Conservation (phyloP, 2,797 vertebrate genomes). For the Pachyuromys duprasi region DNA sequence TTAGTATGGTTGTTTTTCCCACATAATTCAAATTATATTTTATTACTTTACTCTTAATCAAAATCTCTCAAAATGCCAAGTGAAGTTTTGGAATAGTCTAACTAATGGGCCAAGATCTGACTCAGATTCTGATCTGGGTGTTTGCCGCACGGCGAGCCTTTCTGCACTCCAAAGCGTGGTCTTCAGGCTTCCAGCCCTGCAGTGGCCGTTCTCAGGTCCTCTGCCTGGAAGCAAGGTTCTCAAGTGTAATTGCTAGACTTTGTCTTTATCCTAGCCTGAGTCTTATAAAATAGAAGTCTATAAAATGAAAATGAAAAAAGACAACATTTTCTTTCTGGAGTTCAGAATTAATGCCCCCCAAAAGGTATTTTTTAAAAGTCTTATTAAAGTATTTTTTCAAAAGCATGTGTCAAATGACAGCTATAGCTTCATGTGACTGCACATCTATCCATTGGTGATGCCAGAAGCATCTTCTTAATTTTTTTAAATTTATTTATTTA, state of each 20-base stretch:
- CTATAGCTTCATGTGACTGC: not conserved
- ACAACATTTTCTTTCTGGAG: not conserved
- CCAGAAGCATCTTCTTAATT: slow-evolving; percentile 25
- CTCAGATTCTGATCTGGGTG: not conserved
- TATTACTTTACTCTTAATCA: slow-evolving; percentile 45
- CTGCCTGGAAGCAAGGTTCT: slow-evolving; percentile 6
- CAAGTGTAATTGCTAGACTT: slow-evolving; percentile 56
- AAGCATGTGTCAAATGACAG: not conserved
- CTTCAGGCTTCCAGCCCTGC: not conserved
- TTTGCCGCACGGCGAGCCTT: not conserved
- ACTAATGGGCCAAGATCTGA: not conserved
- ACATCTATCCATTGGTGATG: not conserved
- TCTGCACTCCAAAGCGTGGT: not conserved
- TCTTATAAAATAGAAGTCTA: slow-evolving; percentile 56
- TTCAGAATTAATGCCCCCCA: slow-evolving; percentile 53
- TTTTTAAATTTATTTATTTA: too few species aligned
- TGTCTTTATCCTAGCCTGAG: slow-evolving; percentile 50
- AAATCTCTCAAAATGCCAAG: slow-evolving; percentile 25
- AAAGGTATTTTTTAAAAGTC: not conserved
- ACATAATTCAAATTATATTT: slow-evolving; percentile 18
- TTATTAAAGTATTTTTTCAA: slow-evolving; percentile 66
- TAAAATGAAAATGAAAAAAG: slow-evolving; percentile 55
- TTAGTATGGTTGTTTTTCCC: not conserved
- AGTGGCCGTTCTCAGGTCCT: not conserved
- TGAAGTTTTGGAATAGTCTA: not conserved